Conservation (phyloP, 2,113 vertebrate genomes). For the Vidua macroura region DNA sequence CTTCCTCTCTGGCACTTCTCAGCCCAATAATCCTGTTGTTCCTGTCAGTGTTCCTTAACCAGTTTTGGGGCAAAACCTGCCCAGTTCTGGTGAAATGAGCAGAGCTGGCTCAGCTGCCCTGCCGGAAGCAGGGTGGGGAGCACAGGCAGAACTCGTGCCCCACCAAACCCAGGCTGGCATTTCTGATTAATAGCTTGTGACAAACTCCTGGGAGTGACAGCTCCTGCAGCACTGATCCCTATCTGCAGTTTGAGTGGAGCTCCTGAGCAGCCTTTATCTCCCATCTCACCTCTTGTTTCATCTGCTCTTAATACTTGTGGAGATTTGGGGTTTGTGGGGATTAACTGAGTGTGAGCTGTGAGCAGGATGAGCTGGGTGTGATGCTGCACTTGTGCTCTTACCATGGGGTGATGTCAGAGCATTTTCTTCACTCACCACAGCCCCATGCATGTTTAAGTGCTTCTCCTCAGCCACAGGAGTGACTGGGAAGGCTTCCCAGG, state of each 20-base stretch:
- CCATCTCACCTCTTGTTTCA: background rate
- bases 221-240: background rate
- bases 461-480: background rate
- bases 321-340: background rate
- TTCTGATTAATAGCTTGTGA: background rate
- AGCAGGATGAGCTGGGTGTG: background rate
- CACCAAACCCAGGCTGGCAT: background rate
- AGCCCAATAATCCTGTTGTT: background rate
- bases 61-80: background rate
- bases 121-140: background rate
- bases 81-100: background rate
- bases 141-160: background rate
- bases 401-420: background rate
- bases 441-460: background rate
- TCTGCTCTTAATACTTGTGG: background rate
- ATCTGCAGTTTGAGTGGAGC: background rate
- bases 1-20: background rate
- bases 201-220: background rate
- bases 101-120: background rate
- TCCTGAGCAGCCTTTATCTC: background rate
- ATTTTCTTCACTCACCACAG: background rate
- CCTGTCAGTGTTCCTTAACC: background rate
- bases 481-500: background rate
- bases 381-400: background rate
- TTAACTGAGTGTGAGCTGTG: background rate